phyloP scores from a whole-genome alignment of 2,113 vertebrate genomes.

The Platysternon megacephalum region DNA sequence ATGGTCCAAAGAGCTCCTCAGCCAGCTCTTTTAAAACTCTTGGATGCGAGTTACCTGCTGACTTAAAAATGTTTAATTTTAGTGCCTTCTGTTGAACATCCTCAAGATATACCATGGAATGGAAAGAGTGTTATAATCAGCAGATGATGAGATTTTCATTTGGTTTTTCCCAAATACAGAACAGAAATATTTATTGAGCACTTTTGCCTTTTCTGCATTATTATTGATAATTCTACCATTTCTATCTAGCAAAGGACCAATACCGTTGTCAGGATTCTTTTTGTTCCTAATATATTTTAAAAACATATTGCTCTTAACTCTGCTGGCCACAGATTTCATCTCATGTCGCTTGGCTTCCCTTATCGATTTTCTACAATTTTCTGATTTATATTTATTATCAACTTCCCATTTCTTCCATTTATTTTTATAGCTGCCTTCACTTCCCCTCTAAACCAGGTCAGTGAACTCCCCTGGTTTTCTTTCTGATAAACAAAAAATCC shows the following conservation, averaged over 20 bases:
- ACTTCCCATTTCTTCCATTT: neutral
- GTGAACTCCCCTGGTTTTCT: constrained; percentile 21
- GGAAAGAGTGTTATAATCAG: too few relatives aligned
- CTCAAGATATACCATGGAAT: neutral
- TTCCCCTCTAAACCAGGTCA: neutral
- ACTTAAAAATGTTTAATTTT: neutral
- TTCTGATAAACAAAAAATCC: constrained; percentile 27
- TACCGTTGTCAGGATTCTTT: neutral
- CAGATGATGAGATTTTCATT: too few relatives aligned
- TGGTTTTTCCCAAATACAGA: too few relatives aligned
- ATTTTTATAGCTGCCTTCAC: neutral
- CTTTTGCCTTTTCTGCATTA: too few relatives aligned
- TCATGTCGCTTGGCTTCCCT: neutral
- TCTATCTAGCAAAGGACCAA: too few relatives aligned
- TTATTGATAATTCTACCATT: too few relatives aligned
- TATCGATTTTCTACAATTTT: neutral
- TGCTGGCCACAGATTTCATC: neutral
- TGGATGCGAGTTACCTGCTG: neutral
- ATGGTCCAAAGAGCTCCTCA: neutral
- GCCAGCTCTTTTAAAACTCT: neutral
- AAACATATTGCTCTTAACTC: neutral
- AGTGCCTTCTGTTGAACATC: neutral
- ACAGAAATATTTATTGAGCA: too few relatives aligned
- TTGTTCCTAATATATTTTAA: neutral
- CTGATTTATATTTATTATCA: neutral